Conservation (phyloP, 2,113 vertebrate genomes). For the Panthera leo region DNA sequence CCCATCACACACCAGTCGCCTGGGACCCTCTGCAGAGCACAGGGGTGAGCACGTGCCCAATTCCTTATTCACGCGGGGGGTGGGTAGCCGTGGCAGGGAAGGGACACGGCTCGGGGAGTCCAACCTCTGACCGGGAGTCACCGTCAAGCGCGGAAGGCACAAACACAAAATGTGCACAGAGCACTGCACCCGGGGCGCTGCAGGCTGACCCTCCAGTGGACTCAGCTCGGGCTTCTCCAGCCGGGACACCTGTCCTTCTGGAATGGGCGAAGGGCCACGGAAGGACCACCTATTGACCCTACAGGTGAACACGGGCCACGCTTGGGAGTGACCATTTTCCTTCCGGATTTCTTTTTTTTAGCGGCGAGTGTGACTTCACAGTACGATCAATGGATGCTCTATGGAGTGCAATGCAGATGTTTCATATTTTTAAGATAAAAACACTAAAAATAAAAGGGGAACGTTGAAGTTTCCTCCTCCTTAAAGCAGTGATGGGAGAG, state of each 20-base stretch:
- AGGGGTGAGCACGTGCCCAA: accelerated
- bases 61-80: no score
- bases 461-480: not conserved
- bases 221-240: not conserved
- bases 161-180: accelerated
- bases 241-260: accelerated
- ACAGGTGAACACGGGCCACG: accelerated
- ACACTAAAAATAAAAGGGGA: not conserved
- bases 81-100: accelerated
- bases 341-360: not conserved
- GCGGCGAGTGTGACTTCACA: not conserved
- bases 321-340: not conserved
- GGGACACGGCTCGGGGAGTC: no score
- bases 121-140: accelerated
- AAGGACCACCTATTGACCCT: not conserved
- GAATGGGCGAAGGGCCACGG: no score
- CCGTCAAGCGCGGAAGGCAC: accelerated
- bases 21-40: not conserved
- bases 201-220: not conserved
- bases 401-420: not conserved
- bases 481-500: not conserved
- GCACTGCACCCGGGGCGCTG: accelerated
- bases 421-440: not conserved
- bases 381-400: no score
- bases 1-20: accelerated